phyloP scores from a whole-genome alignment of 1,140 invertebrate species.

The Drosophila oshimai region DNA sequence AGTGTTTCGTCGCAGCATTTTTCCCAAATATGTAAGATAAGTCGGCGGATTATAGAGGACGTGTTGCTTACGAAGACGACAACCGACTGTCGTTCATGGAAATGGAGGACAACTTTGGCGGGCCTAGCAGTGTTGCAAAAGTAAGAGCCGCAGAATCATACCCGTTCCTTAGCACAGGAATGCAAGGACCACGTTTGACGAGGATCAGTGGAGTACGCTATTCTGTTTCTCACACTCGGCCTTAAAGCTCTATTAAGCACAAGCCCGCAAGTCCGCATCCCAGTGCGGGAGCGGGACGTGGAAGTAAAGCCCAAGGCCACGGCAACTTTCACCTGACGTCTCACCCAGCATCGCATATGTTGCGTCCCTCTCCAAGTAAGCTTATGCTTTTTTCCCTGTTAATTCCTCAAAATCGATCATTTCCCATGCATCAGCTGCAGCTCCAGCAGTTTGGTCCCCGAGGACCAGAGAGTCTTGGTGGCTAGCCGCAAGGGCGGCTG shows the following conservation, averaged over 20 bases:
- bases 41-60: slow-evolving; percentile 89
- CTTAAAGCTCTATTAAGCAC: slow-evolving; percentile 92
- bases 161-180: slow-evolving; percentile 83
- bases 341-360: slow-evolving; percentile 90
- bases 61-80: slow-evolving; percentile 96
- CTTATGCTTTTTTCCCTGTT: slow-evolving; percentile 91
- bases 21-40: slow-evolving; percentile 97
- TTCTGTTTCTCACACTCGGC: slow-evolving; percentile 90
- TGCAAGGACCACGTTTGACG: slow-evolving; percentile 88
- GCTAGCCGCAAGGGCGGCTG: slow-evolving; percentile 60
- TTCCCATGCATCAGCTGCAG: slow-evolving; percentile 83
- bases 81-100: slow-evolving; percentile 96
- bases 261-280: slow-evolving; percentile 92
- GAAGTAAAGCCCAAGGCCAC: slow-evolving; percentile 57
- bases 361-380: slow-evolving; percentile 91
- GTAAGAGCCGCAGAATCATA: slow-evolving; percentile 76
- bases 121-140: slow-evolving; percentile 76
- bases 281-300: slow-evolving; percentile 50
- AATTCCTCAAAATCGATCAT: slow-evolving; percentile 87
- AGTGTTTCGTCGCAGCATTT: no score
- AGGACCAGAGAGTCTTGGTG: slow-evolving; percentile 54
- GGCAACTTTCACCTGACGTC: slow-evolving; percentile 89
- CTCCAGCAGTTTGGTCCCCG: slow-evolving; percentile 69
- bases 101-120: slow-evolving; percentile 86
- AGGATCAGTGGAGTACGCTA: slow-evolving; percentile 87